These are phyloP conservation scores for Andrena fulva DNA, from an alignment of 2,888 invertebrate genomes.

Conservation along the genomic window DNA sequence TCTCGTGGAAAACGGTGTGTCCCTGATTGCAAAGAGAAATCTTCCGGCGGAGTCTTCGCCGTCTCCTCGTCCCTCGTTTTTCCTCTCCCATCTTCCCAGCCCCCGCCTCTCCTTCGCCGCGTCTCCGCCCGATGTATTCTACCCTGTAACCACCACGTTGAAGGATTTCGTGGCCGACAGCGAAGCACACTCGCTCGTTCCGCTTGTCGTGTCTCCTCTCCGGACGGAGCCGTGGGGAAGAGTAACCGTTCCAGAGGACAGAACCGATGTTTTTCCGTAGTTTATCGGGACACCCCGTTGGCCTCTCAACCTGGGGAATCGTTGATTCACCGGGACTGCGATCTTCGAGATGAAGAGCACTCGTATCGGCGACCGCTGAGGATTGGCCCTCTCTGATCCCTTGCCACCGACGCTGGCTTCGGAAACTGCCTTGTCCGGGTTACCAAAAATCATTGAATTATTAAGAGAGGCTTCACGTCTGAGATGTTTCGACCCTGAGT, in stretches of 20 bases:
- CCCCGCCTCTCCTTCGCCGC: neutral
- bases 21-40: constrained; percentile 72
- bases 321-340: constrained; percentile 40
- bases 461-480: neutral
- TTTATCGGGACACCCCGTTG: constrained; percentile 57
- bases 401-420: constrained; percentile 10
- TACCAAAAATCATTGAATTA: constrained; percentile 33
- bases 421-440: constrained; percentile 14
- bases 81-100: neutral
- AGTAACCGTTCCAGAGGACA: constrained; percentile 52
- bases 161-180: constrained; percentile 58
- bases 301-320: constrained; percentile 44
- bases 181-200: constrained; percentile 57
- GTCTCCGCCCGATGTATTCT: constrained; percentile 16
- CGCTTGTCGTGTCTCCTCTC: constrained; percentile 30
- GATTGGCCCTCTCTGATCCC: constrained; percentile 22
- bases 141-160: constrained; percentile 24
- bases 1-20: constrained; percentile 71
- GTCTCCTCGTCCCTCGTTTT: constrained; percentile 48
- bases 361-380: constrained; percentile 33
- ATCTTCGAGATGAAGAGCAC: constrained; percentile 53
- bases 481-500: neutral
- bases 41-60: constrained; percentile 61
- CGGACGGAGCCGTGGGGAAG: constrained; percentile 16
- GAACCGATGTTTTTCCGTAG: constrained; percentile 53